phyloP scores from a whole-genome alignment of 1,140 invertebrate genomes.

The Drosophila busckii region DNA sequence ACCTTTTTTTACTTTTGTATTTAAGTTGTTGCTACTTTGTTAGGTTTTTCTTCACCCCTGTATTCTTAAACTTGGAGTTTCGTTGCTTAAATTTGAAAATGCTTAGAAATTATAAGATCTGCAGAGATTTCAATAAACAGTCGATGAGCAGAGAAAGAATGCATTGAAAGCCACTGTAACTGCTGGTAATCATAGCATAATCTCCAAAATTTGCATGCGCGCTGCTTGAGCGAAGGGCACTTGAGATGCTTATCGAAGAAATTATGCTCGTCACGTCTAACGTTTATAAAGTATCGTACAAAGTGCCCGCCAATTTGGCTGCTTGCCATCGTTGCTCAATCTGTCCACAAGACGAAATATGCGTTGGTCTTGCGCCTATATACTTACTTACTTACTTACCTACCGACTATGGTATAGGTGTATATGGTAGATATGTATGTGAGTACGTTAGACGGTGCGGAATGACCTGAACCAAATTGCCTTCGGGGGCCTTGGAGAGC shows the following conservation, averaged over 20 bases:
- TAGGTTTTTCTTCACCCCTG: no score
- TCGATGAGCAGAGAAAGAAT: constrained; percentile 2
- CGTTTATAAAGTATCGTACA: constrained; percentile 53
- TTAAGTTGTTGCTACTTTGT: no score
- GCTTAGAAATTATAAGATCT: no score
- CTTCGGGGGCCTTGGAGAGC: constrained; percentile 36
- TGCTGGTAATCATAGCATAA: constrained; percentile 74
- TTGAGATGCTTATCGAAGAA: constrained; percentile 71
- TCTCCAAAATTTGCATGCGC: constrained; percentile 78
- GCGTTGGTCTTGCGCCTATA: background rate
- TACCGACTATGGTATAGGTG: background rate
- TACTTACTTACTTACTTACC: background rate
- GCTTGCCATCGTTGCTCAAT: constrained; percentile 20
- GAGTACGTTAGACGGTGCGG: constrained; percentile 49
- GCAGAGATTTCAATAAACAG: constrained; percentile 12
- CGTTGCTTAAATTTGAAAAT: no score
- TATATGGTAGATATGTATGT: no score
- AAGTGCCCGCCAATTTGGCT: constrained; percentile 64
- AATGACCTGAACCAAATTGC: constrained; percentile 63
- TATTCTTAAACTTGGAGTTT: no score
- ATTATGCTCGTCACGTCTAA: constrained; percentile 78
- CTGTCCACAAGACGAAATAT: constrained; percentile 9
- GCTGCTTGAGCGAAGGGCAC: constrained; percentile 45
- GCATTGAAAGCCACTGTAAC: constrained; percentile 63
- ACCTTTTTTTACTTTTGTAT: no score